Evolutionary conservation across 92 coral and sea anemone genomes (phyloP).

Genomic region (Porites divaricata): DNA sequence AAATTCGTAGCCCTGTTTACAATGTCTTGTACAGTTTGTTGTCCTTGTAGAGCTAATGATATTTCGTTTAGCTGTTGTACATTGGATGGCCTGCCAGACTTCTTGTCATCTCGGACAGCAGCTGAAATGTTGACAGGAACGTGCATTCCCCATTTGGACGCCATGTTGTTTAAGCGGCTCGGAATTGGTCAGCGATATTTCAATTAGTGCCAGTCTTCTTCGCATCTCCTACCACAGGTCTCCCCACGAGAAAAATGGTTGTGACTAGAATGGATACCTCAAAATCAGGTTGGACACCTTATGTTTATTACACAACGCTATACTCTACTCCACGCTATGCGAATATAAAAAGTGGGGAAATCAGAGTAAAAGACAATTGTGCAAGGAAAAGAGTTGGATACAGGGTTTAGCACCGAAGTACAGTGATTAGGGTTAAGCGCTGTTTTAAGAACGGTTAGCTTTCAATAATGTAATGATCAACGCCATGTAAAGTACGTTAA

Average conservation of each 20-base stretch:
- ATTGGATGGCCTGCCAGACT: slow-evolving; percentile 15
- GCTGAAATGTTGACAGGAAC: slow-evolving; percentile 11
- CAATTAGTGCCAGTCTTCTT: not conserved
- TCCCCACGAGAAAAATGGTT: not conserved
- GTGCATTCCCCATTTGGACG: slow-evolving; percentile 33
- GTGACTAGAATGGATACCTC: no score
- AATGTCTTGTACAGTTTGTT: slow-evolving; percentile 67
- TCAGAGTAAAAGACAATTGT: no score
- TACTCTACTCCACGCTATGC: no score
- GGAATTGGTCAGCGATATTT: slow-evolving; percentile 7
- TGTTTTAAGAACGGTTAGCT: no score
- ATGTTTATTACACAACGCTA: no score
- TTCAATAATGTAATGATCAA: no score
- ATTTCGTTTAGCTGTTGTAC: slow-evolving; percentile 58
- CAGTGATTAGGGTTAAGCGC: no score
- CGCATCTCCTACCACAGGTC: not conserved
- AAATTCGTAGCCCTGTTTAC: slow-evolving; percentile 59
- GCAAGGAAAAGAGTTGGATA: no score
- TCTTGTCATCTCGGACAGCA: slow-evolving; percentile 43
- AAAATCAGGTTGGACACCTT: no score
- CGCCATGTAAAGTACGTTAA: no score
- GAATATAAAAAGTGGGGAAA: no score
- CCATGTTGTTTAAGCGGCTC: slow-evolving; percentile 34
- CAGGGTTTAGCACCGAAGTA: no score
- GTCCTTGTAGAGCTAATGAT: slow-evolving; percentile 65